These are phyloP conservation scores for Gymnodraco acuticeps DNA, from an alignment of 2,797 vertebrate genomes.

Conservation along the genomic window DNA sequence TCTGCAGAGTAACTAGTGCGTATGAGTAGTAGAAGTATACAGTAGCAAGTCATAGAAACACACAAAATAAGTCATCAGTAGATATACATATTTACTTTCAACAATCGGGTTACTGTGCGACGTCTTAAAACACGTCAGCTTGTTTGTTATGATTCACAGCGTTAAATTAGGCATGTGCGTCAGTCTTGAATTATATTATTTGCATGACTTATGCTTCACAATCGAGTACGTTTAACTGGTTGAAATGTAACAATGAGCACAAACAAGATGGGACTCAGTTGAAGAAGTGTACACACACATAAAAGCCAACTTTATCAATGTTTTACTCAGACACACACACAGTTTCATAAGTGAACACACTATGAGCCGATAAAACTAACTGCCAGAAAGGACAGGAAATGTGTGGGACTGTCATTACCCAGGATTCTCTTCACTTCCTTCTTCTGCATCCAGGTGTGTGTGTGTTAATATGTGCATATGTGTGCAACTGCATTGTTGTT, in stretches of 20 bases:
- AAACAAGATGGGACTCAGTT: background rate
- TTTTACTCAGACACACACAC: background rate
- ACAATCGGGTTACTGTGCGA: background rate
- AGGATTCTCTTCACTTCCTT: slow-evolving; percentile 66
- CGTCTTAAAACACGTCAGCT: background rate
- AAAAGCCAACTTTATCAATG: background rate
- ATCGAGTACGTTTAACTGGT: background rate
- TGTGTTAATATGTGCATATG: slow-evolving; percentile 2
- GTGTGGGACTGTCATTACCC: slow-evolving; percentile 66
- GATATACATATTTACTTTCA: background rate
- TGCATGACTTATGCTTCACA: slow-evolving; percentile 27
- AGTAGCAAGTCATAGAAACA: background rate
- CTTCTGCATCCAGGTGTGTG: slow-evolving; percentile 55
- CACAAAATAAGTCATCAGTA: background rate
- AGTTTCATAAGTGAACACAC: slow-evolving; percentile 8
- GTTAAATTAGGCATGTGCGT: background rate
- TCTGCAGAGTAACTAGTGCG: background rate
- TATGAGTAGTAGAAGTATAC: background rate
- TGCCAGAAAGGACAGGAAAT: slow-evolving; percentile 72
- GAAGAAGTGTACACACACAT: background rate
- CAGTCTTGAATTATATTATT: slow-evolving; percentile 22
- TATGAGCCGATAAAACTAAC: slow-evolving; percentile 21
- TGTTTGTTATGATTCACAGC: background rate
- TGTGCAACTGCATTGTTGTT: slow-evolving; percentile 38
- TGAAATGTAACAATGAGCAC: background rate